Evolutionary conservation across 2,888 invertebrate species (phyloP).

Genomic region (Marasmarcha lunaedactyla): DNA sequence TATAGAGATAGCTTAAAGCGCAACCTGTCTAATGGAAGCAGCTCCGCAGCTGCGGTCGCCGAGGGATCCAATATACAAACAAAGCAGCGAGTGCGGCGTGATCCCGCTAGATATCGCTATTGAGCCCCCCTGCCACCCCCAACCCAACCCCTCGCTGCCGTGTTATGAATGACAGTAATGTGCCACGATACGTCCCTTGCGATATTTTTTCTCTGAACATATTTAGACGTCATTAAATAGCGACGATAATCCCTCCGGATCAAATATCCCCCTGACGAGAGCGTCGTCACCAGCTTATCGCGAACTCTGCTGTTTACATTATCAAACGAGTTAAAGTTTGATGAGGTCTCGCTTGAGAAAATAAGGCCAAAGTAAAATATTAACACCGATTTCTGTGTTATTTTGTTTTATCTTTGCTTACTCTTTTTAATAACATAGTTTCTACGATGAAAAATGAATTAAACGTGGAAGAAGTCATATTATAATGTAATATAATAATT

Average conservation of each 20-base stretch:
- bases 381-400: too few species aligned
- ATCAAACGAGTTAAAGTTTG: constrained; percentile 59
- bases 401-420: too few species aligned
- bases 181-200: constrained; percentile 46
- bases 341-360: constrained; percentile 41
- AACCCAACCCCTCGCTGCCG: constrained; percentile 13
- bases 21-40: background rate
- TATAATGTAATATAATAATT: too few species aligned
- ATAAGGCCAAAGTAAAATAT: constrained; percentile 23
- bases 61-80: constrained; percentile 32
- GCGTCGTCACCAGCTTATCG: constrained; percentile 52
- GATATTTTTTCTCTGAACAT: constrained; percentile 55
- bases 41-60: constrained; percentile 2
- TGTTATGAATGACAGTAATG: constrained; percentile 67
- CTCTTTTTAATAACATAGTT: too few species aligned
- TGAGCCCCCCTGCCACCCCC: constrained; percentile 29
- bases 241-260: constrained; percentile 30
- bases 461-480: too few species aligned
- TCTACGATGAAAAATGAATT: too few species aligned
- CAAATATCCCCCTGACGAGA: constrained; percentile 47
- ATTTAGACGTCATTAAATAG: constrained; percentile 62
- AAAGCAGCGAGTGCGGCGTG: constrained; percentile 36
- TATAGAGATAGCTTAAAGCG: too few species aligned
- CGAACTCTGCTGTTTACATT: constrained; percentile 55
- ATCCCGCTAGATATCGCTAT: constrained; percentile 35